Conservation (phyloP, 2,113 vertebrate genomes). For the Pluvianellus socialis region DNA sequence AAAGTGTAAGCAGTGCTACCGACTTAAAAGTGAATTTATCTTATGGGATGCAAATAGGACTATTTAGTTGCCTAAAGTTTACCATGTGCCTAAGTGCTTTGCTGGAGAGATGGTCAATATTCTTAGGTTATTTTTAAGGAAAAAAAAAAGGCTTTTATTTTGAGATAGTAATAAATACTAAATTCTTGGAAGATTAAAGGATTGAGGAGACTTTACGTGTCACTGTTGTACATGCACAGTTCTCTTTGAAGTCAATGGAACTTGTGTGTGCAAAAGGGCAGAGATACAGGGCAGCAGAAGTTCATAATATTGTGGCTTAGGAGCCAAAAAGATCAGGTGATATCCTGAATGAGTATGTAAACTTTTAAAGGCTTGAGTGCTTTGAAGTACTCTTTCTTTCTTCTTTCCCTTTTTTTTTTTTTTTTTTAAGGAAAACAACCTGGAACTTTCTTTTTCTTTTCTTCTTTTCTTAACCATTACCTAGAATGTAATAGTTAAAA, state of each 20-base stretch:
- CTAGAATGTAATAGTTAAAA: not conserved
- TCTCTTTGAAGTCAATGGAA: slow-evolving; percentile 29
- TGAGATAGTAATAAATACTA: slow-evolving; percentile 24
- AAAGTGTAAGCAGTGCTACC: not conserved
- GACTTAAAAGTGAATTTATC: not conserved
- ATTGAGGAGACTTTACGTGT: not conserved
- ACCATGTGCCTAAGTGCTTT: not conserved
- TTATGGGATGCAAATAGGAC: not conserved
- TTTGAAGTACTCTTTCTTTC: not conserved
- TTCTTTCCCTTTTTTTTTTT: not conserved
- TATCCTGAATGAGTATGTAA: not conserved
- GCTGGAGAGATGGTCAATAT: not conserved
- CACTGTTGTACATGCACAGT: not conserved
- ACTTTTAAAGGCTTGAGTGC: not conserved
- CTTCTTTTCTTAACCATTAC: too few species aligned
- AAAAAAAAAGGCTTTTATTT: not conserved
- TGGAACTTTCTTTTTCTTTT: not conserved
- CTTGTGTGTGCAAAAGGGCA: not conserved
- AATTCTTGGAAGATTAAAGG: slow-evolving; percentile 41
- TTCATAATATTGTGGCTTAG: not conserved
- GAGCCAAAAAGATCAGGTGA: not conserved
- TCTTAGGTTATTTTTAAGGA: not conserved
- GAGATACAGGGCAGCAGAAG: not conserved
- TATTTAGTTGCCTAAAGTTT: not conserved
- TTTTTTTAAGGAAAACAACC: not conserved